Evolutionary conservation across 1,140 invertebrate species (phyloP), one percentile per base, ranked within the genome.

Genomic region (Drosophila triauraria): DNA sequence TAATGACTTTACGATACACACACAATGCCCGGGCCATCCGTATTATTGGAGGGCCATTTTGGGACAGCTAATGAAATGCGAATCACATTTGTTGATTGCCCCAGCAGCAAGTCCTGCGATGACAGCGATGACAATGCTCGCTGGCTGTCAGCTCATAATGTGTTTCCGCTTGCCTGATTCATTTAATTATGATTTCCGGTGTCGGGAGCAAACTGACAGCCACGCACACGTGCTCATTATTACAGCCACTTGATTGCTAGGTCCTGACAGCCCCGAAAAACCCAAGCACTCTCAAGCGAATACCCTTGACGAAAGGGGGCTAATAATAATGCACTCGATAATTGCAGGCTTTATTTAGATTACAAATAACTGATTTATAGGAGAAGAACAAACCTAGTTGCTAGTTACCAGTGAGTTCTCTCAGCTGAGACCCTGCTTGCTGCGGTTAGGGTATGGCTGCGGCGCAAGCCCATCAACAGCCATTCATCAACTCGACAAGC

Each of bases 101-200:
- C 43, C 15, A 32, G 17, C 27, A 32, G 3, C 17, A 20, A 32
- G 7, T 64, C 27, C 27, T 30, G 12, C 27, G n/a, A 47, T 60
- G 56, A 54, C 65, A 38, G 30, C 23, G 15, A 30, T 56, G 67
- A 43, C 47, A 38, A 32, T 51, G 50, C 20, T 40, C 27, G 53
- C 23, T 12, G n/a, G 30, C 20, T 30, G 20, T 27, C 27, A 30
- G 51, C 61, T 64, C 48, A 68, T 85, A 72, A 85, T 80, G 47
- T 61, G 77, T 81, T 85, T 85, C 82, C 82, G 65, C 74, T 78
- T 78, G 74, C 82, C 74, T 85, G 74, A 81, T 75, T 86, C 82
- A 85, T 86, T 85, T 82, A 85, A 85, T 86, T 85, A 86, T 85
- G 82, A 86, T 86, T 82, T 85, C 82, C 82, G 82, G 60, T 75